Percentiles rank a stretch among this genome's conserved stretches.
Evolutionary conservation across 2,888 invertebrate species (phyloP).

Genomic region (Macrosiphum euphorbiae): DNA sequence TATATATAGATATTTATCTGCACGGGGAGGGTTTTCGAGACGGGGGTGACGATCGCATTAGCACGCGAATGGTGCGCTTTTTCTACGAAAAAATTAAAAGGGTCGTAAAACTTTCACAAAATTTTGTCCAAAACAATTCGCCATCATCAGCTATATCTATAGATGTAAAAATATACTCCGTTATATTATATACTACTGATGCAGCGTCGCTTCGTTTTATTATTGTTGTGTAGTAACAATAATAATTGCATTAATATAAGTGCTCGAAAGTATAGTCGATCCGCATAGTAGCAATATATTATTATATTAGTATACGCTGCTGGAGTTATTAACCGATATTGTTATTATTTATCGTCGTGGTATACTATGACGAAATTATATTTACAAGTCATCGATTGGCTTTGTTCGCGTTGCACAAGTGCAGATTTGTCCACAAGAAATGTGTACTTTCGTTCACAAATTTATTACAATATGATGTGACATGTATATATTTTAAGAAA

Average conservation of each 20-base stretch:
- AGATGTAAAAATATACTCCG: background rate
- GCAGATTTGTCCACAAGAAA: background rate
- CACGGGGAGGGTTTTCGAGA: background rate
- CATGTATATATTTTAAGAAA: background rate
- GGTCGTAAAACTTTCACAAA: slow-evolving; percentile 31
- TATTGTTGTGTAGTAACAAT: background rate
- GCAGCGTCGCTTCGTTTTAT: slow-evolving; percentile 11
- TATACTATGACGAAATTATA: background rate
- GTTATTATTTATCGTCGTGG: background rate
- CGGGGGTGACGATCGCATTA: slow-evolving; percentile 12
- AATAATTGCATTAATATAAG: slow-evolving; percentile 40
- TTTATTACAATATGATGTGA: background rate
- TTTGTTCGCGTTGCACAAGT: background rate
- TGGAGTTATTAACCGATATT: background rate
- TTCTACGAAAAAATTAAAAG: slow-evolving; percentile 41
- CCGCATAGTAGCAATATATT: background rate
- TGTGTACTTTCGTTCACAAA: background rate
- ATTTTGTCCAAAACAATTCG: slow-evolving; percentile 24
- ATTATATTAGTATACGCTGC: background rate
- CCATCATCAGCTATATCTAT: background rate
- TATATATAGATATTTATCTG: background rate
- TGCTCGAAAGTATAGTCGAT: slow-evolving; percentile 19
- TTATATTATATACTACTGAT: background rate
- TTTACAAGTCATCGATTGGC: background rate
- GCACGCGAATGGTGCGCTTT: slow-evolving; percentile 20